Base-by-base conservation (phyloP, 2,797 vertebrate species). In the Melanotaenia trifasciata region DNA sequence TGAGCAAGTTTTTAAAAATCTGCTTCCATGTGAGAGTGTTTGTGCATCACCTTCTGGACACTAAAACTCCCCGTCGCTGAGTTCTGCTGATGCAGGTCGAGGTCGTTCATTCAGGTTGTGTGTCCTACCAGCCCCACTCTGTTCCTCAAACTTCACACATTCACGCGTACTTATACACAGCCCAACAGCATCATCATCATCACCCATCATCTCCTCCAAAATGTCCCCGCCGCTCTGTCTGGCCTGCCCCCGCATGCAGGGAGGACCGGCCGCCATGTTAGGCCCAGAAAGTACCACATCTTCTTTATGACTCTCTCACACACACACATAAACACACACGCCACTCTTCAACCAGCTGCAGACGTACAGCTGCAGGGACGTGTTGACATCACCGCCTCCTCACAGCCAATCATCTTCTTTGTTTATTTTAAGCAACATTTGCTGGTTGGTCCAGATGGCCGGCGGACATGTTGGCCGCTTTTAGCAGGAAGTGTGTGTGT, bases 351-450 rank as follows among this genome's bases (percentile, higher is more conserved):
- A 9, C 43, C 78, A 26, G 62, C 80, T 72, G 74, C 65, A 80
- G 79, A 76, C 33, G 11, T 79, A 72, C 82, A 86, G 78, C 84
- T 87, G 84, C 67, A 57, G 72, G 72, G 78, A 59, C 67, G 77
- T 81, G 32, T 45, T 90, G 84, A 90, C 89, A 84, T 92, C 85
- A 89, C 58, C 14, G 33, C 28, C 63, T 77, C 53, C 67, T 68
- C 40, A 38, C 36, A 18, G 59, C 87, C 90, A 90, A 88, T 88
- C 73, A 1, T 3, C 56, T 45, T 57, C 80, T 61, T 74, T 72
- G 62, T 84, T 88, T 84, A 84, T 87, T 87, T 88, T 82, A 78
- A 79, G 84, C 50, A 32, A 62, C 79, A 67, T 65, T 74, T 28
- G 4, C 66, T 18, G 77, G 43, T 53, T 1, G 58, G 10, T 38